phyloP scores from a whole-genome alignment of 92 coral and sea anemone genomes.

The Zoanthus gigantus region DNA sequence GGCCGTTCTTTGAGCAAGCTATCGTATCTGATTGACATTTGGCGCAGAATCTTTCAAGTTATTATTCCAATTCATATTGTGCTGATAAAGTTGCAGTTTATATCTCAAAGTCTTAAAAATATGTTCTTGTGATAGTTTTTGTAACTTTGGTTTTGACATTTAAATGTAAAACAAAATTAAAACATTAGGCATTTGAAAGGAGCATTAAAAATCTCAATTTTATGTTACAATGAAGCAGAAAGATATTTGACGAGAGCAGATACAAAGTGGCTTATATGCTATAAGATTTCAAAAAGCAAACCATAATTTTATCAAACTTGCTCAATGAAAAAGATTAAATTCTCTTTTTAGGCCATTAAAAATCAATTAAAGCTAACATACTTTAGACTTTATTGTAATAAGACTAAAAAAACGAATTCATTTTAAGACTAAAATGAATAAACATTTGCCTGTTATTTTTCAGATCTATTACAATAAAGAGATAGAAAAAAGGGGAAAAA shows the following conservation, averaged over 20 bases:
- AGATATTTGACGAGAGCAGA: neutral
- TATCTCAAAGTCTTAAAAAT: neutral
- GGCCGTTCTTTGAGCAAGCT: conserved; percentile 21
- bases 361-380: neutral
- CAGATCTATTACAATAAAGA: neutral
- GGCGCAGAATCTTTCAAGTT: conserved; percentile 15
- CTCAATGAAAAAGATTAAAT: neutral
- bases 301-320: neutral
- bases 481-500: neutral
- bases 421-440: neutral
- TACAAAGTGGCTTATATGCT: neutral
- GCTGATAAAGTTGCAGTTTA: neutral
- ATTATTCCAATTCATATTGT: conserved; percentile 1
- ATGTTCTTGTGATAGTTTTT: neutral
- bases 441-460: no score
- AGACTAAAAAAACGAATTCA: neutral
- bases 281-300: neutral
- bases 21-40: conserved; percentile 16
- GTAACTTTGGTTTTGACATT: neutral
- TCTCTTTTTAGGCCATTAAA: neutral
- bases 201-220: neutral
- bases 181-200: neutral
- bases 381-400: no score
- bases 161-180: neutral
- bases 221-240: neutral